A percentile compares a stretch with the other conserved stretches of the same genome.
phyloP scores from a whole-genome alignment of 1,140 invertebrate genomes.

The Hyles euphorbiae region DNA sequence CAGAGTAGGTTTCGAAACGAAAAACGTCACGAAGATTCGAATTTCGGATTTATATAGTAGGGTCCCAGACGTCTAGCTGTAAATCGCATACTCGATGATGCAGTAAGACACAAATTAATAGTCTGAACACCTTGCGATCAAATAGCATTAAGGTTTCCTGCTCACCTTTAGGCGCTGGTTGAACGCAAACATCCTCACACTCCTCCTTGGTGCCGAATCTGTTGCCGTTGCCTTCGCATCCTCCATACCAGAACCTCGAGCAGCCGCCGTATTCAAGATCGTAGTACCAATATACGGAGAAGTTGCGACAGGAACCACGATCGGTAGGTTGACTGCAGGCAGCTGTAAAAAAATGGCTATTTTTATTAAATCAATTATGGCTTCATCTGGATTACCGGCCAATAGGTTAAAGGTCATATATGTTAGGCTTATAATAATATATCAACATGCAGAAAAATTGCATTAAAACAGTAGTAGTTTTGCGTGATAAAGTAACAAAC shows the following conservation, averaged over 20 bases:
- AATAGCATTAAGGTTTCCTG: no score
- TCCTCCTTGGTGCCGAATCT: slow-evolving; percentile 90
- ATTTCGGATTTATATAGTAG: no score
- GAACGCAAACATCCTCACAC: slow-evolving; percentile 90
- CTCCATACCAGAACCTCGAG: slow-evolving; percentile 95
- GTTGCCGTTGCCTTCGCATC: slow-evolving; percentile 94
- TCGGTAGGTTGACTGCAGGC: slow-evolving; percentile 85
- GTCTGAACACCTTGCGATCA: no score
- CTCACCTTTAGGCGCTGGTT: slow-evolving; percentile 87
- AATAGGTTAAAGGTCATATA: neutral
- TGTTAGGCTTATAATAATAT: neutral
- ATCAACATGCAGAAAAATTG: no score
- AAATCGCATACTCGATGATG: no score
- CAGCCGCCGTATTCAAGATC: slow-evolving; percentile 93
- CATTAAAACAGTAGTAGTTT: no score
- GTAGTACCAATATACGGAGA: slow-evolving; percentile 92
- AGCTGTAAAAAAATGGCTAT: slow-evolving; percentile 57
- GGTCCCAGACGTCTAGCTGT: no score
- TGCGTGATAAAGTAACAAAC: no score
- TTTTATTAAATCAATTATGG: neutral
- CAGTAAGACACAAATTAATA: no score
- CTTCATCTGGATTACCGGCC: neutral
- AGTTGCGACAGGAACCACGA: slow-evolving; percentile 87
- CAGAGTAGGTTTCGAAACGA: no score
- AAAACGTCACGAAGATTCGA: no score